Evolutionary conservation across 2,888 invertebrate genomes (phyloP), one percentile per base, ranked within the genome.

Genomic region (Patella depressa): DNA sequence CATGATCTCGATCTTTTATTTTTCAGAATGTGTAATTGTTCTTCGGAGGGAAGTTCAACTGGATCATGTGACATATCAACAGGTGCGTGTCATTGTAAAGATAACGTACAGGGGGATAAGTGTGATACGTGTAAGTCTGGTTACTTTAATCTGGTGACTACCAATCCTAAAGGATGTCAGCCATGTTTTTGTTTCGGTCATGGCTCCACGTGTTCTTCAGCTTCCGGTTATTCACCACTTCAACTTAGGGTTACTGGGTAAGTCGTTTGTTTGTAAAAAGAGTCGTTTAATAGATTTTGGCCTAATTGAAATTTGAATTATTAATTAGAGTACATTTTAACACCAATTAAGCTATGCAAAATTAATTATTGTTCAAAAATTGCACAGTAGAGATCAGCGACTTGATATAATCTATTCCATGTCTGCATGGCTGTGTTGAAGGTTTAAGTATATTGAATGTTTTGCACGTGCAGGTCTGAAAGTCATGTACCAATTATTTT

Each of bases 121-220:
- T 88, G 88, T 79, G 83, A 85, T 73, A 17, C 72, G 70, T 88
- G 88, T 79, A 79, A 78, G 17, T 29, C 77, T 14, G 81, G 80
- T 4, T 83, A 72, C 74, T 88, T 85, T 91, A 95, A 95, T 4
- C 92, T 97, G 77, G 94, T 94, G 54, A 92, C 91, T 0, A 93
- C 93, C 70, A 95, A 96, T 89, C 92, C 94, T 0, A 93, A 94
- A 17, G 98, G 98, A n/a, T 98, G 98, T 75, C 87, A 88, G 78
- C 78, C 78, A 57, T 88, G 88, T 75, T 88, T 87, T 81, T 88
- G 88, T 77, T 87, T 81, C 73, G 81, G 79, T 0, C 87, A 86
- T 57, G 81, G 83, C 0, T 71, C 71, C 2, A 45, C n/a, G 3
- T 88, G 88, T 72, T 74, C 74, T 4, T 85, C 87, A 1, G 85